Evolutionary conservation across 2,888 invertebrate species (phyloP).

Genomic region (Andrena trimmerana): DNA sequence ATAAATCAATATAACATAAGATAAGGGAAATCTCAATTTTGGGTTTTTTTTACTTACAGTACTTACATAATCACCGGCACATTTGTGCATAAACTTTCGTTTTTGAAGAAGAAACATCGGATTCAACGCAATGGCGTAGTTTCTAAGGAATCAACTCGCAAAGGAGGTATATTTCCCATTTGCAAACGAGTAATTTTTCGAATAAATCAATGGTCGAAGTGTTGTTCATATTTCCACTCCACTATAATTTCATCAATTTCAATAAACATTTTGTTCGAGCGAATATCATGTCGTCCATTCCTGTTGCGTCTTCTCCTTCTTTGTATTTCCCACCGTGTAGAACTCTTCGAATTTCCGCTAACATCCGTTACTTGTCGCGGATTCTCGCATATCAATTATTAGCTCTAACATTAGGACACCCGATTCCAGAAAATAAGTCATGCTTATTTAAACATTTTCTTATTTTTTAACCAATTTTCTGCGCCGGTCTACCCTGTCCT

Average conservation of each 20-base stretch:
- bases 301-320: background rate
- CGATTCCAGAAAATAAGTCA: background rate
- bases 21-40: too few relatives aligned
- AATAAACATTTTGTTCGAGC: slow-evolving; percentile 16
- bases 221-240: background rate
- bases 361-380: background rate
- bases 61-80: too few relatives aligned
- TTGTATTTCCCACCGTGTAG: slow-evolving; percentile 19
- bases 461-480: slow-evolving; percentile 16
- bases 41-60: too few relatives aligned
- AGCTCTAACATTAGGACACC: background rate
- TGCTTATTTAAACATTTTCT: background rate
- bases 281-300: slow-evolving; percentile 11
- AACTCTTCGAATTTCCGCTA: slow-evolving; percentile 10
- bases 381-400: background rate
- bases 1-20: too few relatives aligned
- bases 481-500: slow-evolving; percentile 1
- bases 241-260: background rate
- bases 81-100: background rate
- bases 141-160: background rate
- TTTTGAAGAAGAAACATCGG: background rate
- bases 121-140: background rate
- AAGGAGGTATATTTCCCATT: background rate
- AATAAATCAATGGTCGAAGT: background rate
- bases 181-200: background rate